Percentiles rank a stretch among this genome's conserved stretches.
Conservation (phyloP, 92 coral and sea anemone species). For the Ricordea florida region DNA sequence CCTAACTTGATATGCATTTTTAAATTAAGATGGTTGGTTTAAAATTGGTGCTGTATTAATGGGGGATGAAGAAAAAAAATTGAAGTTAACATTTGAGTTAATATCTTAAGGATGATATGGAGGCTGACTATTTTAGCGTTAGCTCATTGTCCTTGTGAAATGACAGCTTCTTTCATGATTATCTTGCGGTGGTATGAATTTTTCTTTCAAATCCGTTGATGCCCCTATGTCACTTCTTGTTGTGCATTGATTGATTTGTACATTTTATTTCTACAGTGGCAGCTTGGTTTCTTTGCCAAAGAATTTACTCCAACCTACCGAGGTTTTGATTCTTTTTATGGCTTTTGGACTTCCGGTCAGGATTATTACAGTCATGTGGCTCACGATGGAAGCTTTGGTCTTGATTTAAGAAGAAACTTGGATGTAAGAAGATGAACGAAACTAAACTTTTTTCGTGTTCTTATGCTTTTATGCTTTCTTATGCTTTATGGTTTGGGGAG, state of each 20-base stretch:
- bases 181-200: not conserved
- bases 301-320: constrained; percentile 97
- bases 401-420: constrained; percentile 87
- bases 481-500: too few species aligned
- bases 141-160: too few species aligned
- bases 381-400: constrained; percentile 89
- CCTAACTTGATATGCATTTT: too few species aligned
- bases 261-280: constrained; percentile 71
- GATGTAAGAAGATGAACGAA: constrained; percentile 57
- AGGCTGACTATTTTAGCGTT: too few species aligned
- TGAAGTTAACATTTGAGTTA: too few species aligned
- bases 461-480: too few species aligned
- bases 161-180: too few species aligned
- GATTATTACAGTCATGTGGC: constrained; percentile 97
- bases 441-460: too few species aligned
- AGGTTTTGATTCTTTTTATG: constrained; percentile 96
- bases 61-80: too few species aligned
- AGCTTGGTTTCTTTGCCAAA: constrained; percentile 93
- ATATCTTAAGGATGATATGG: too few species aligned
- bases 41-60: too few species aligned
- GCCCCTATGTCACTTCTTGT: not conserved
- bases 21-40: not conserved
- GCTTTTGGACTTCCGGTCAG: constrained; percentile 94
- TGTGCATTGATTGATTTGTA: not conserved
- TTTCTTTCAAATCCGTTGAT: not conserved